Conservation (phyloP, 2,113 vertebrate species). For the Aphelocoma coerulescens region DNA sequence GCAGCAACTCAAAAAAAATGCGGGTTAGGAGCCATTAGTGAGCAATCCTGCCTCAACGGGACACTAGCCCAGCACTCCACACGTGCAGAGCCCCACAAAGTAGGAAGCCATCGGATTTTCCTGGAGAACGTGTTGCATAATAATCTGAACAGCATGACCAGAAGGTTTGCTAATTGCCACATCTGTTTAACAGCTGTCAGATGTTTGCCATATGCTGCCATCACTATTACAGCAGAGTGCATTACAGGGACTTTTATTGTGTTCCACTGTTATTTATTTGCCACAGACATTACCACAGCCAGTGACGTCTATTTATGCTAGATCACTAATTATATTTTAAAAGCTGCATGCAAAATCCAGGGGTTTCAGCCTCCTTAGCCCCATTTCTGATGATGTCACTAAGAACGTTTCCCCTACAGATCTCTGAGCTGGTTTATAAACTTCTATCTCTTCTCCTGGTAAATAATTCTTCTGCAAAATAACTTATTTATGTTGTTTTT, state of each 20-base stretch:
- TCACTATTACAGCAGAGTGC: slow-evolving; percentile 74
- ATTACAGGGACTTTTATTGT: slow-evolving; percentile 76
- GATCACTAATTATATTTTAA: slow-evolving; percentile 62
- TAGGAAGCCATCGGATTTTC: slow-evolving; percentile 59
- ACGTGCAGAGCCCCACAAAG: slow-evolving; percentile 53
- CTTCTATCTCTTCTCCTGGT: neutral
- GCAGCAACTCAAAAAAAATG: slow-evolving; percentile 44
- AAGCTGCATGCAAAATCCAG: slow-evolving; percentile 23
- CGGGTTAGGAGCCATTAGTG: neutral
- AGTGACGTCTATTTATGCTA: slow-evolving; percentile 70
- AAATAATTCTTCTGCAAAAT: slow-evolving; percentile 25
- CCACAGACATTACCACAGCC: slow-evolving; percentile 69
- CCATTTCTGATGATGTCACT: neutral
- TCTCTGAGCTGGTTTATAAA: neutral
- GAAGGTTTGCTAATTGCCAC: slow-evolving; percentile 87
- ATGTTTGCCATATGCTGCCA: slow-evolving; percentile 78
- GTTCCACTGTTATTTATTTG: slow-evolving; percentile 77
- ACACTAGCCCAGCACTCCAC: slow-evolving; percentile 2
- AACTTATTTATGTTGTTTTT: slow-evolving; percentile 46
- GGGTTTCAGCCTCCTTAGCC: neutral
- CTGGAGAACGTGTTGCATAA: slow-evolving; percentile 70
- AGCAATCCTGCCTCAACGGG: neutral
- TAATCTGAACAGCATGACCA: slow-evolving; percentile 73
- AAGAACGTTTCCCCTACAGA: neutral
- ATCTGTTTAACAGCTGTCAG: slow-evolving; percentile 84